A percentile compares a stretch with the other conserved stretches of the same genome.
Conservation (phyloP, 2,113 vertebrate genomes). For the Chloropsis hardwickii region DNA sequence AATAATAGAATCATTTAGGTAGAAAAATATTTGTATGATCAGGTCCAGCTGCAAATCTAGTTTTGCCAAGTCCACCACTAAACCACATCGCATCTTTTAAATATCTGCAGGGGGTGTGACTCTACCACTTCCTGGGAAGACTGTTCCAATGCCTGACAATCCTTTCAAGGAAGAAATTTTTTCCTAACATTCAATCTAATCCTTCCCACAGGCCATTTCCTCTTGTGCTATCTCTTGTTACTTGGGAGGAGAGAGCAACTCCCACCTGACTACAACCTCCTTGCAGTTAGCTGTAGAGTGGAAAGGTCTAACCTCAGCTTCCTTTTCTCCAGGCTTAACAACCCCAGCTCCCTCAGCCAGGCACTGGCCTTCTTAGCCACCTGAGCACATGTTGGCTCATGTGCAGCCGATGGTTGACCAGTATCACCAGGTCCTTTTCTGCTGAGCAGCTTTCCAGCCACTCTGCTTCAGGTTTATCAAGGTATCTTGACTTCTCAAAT, state of each 20-base stretch:
- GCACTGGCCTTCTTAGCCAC: neutral
- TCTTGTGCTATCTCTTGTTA: neutral
- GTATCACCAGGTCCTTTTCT: neutral
- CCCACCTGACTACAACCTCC: neutral
- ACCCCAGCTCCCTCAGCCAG: neutral
- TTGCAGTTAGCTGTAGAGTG: neutral
- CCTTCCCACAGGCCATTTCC: neutral
- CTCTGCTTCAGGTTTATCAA: neutral
- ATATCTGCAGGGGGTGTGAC: neutral
- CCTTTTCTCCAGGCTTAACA: neutral
- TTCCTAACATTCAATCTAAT: neutral
- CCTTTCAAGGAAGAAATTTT: neutral
- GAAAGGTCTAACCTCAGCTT: neutral
- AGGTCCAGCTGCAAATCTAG: neutral
- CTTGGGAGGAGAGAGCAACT: neutral
- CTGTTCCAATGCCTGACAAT: neutral
- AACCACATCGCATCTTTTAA: neutral
- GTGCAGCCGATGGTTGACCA: neutral
- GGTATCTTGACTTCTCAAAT: neutral
- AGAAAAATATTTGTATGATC: neutral
- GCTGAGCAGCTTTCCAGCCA: neutral
- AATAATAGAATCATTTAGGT: neutral
- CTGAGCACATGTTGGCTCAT: neutral
- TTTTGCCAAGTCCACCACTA: neutral
- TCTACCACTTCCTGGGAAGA: neutral